Base-by-base conservation (phyloP, 2,888 invertebrate genomes). In the Hartigia nigra region DNA sequence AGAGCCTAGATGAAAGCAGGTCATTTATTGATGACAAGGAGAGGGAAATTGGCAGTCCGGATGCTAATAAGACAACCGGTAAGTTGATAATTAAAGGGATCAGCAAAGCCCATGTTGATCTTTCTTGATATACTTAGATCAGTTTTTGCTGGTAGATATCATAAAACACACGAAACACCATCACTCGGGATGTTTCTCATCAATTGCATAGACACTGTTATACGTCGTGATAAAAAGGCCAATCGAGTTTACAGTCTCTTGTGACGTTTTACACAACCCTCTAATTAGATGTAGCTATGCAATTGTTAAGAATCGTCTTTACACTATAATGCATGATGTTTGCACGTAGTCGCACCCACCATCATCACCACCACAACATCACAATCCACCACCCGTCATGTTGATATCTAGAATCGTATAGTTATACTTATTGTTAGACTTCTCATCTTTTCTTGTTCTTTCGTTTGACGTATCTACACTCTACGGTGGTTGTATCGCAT, bases 21-120 rank as follows among this genome's bases (percentile, higher is more conserved):
- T 81, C 87, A n/a, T 81, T 87, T 74, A 84, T 85, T 78, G 90
- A 91, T 14, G 88, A 88, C 39, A 91, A 91, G 81, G 90, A 91
- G 23, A 70, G 86, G 34, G 89, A 87, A 31, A 82, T 90, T 1
- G 81, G 85, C 11, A 89, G 89, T 79, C 88, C 90, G 3, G 91
- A 91, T 78, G 86, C 86, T 34, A 89, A 83, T 78, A 90, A 91
- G 84, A 91, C 91, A 35, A 91, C 91, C 81, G 91, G 91, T 91
- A 81, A 90, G 77, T 79, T 31, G 31, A 72, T 3, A 3, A 31
- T 32, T 32, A 12, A 31, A 3, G 31, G 72, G 31, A 34, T 34
- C 55, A 23, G 55, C 55, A 55, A 55, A 55, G 55, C 9, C 55
- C 39, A 23, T 23, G 14, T 55, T 55, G 55, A 9, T 55, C 55